Percentiles rank a stretch among this genome's conserved stretches.
These are phyloP conservation scores for Gnathonemus echidnorhynchus DNA, from an alignment of 2,113 vertebrate genomes.

Conservation along the genomic window DNA sequence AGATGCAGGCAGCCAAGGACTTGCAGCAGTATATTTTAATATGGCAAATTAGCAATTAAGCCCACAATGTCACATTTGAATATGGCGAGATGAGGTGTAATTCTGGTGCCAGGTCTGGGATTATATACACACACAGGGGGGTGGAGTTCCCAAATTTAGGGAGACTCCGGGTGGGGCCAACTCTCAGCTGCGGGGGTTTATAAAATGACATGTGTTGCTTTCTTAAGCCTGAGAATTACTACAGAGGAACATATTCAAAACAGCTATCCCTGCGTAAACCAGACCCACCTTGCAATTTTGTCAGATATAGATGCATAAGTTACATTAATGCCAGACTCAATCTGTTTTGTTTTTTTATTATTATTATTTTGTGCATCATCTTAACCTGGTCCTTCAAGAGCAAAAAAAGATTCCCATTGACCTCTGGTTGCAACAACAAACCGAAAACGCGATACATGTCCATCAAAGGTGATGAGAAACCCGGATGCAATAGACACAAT, in stretches of 20 bases:
- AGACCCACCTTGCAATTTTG: constrained; percentile 8
- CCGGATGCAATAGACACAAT: neutral
- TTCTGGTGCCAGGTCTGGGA: neutral
- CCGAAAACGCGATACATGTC: neutral
- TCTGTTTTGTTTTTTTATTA: neutral
- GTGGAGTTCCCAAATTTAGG: neutral
- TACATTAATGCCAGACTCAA: constrained; percentile 6
- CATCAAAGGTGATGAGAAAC: neutral
- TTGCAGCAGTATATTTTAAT: neutral
- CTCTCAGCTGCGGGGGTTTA: neutral
- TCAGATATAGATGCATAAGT: constrained; percentile 22
- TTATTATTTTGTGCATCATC: neutral
- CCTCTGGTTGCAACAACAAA: neutral
- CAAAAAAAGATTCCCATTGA: neutral
- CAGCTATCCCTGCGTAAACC: neutral
- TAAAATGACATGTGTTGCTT: constrained; percentile 13
- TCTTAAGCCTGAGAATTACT: constrained; percentile 14
- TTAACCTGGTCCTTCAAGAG: neutral
- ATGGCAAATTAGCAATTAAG: neutral
- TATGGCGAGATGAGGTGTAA: neutral
- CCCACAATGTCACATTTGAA: neutral
- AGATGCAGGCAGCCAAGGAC: neutral
- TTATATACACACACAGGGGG: neutral
- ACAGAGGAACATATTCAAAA: neutral
- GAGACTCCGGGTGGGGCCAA: neutral